Percentiles rank a stretch among this genome's conserved stretches.
Conservation (phyloP, 2,888 invertebrate species). For the Encarsia formosa region DNA sequence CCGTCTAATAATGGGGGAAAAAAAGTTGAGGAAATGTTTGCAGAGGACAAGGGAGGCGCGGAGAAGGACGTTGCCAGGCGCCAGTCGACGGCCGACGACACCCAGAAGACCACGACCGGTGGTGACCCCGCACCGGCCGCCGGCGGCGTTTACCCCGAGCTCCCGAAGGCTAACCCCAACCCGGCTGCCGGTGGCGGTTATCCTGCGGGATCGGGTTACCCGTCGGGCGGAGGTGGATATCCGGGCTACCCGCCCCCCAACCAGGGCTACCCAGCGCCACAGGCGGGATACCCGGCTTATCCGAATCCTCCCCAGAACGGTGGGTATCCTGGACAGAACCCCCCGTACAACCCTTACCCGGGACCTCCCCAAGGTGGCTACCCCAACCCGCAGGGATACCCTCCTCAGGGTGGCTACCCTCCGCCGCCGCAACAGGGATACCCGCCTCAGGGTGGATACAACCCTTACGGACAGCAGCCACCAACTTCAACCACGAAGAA, state of each 20-base stretch:
- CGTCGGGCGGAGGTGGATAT: slow-evolving; percentile 6
- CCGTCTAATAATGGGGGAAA: slow-evolving; percentile 7
- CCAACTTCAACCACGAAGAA: slow-evolving; percentile 35
- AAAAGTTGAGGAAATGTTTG: slow-evolving; percentile 42
- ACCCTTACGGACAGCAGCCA: slow-evolving; percentile 30
- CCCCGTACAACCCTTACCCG: slow-evolving; percentile 13
- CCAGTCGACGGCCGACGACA: neutral
- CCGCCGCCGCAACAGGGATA: slow-evolving; percentile 21
- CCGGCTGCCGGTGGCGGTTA: slow-evolving; percentile 24
- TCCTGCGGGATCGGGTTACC: slow-evolving; percentile 19
- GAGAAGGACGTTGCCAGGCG: slow-evolving; percentile 24
- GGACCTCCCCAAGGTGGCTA: slow-evolving; percentile 24
- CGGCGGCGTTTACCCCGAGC: neutral
- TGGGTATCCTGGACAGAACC: neutral
- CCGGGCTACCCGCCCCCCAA: slow-evolving; percentile 16
- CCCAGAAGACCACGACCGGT: neutral
- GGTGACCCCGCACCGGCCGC: neutral
- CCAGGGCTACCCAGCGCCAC: slow-evolving; percentile 26
- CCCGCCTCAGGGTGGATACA: slow-evolving; percentile 50
- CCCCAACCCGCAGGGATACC: slow-evolving; percentile 19
- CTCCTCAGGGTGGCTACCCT: slow-evolving; percentile 14
- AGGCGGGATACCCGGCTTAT: neutral
- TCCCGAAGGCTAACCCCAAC: neutral
- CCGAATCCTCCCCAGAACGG: neutral
- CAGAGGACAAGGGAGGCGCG: slow-evolving; percentile 40